Conservation (phyloP, 2,797 vertebrate species). For the Pipistrellus nathusii region DNA sequence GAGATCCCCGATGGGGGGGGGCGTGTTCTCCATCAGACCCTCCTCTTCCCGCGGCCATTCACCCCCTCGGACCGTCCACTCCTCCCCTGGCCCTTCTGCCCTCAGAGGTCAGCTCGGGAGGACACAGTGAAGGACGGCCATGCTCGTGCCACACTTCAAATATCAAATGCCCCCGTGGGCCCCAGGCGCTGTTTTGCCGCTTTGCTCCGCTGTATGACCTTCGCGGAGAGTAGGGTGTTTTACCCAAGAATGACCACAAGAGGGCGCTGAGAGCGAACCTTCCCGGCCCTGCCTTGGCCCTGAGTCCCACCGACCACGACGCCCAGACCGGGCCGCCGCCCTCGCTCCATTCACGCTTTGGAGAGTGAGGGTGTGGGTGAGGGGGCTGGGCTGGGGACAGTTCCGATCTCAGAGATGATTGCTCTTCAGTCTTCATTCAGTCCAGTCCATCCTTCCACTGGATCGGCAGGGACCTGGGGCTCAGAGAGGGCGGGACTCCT, state of each 20-base stretch:
- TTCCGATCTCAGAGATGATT: background rate
- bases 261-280: slow-evolving; percentile 8
- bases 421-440: background rate
- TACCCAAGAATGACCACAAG: background rate
- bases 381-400: background rate
- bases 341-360: accelerated
- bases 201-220: accelerated
- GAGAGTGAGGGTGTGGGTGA: accelerated
- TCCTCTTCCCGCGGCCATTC: no score
- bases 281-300: background rate
- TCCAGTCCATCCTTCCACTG: no score
- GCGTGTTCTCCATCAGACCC: background rate
- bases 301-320: accelerated
- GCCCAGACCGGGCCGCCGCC: accelerated
- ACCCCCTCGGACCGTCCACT: no score
- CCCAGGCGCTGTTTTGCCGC: accelerated
- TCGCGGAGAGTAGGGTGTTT: background rate
- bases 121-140: background rate
- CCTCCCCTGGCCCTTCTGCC: no score
- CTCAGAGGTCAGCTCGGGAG: background rate
- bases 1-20: background rate
- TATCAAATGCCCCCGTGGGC: no score
- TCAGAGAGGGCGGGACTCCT: background rate
- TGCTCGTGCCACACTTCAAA: background rate
- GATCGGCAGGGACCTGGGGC: background rate